phyloP scores from a whole-genome alignment of 2,113 vertebrate species.

The Pogonocichla stellata region DNA sequence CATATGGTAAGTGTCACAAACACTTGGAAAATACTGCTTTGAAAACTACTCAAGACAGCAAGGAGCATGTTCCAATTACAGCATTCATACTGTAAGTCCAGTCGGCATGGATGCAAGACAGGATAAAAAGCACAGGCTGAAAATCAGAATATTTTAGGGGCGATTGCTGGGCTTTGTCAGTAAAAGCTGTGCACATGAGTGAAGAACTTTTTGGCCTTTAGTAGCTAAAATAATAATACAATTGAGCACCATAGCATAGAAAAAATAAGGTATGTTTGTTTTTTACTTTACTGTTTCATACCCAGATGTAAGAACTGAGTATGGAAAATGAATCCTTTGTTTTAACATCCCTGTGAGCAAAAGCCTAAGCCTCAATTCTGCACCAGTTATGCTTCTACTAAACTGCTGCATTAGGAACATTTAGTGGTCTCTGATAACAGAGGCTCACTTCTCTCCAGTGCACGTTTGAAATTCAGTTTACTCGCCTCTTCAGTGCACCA shows the following conservation, averaged over 20 bases:
- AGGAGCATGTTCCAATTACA: neutral
- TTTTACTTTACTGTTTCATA: neutral
- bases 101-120: neutral
- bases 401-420: neutral
- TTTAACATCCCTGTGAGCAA: neutral
- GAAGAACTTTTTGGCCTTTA: neutral
- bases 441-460: neutral
- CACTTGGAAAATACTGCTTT: neutral
- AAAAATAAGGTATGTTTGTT: neutral
- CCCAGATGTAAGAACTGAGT: neutral
- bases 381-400: neutral
- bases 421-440: neutral
- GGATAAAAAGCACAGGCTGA: neutral
- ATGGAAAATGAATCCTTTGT: neutral
- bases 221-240: neutral
- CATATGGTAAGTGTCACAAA: slow-evolving; percentile 39
- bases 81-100: neutral
- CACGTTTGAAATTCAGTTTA: neutral
- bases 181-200: neutral
- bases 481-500: neutral
- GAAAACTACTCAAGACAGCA: neutral
- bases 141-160: neutral
- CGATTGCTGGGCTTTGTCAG: neutral
- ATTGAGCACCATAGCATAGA: neutral
- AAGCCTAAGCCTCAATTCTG: neutral